A percentile compares a stretch with the other conserved stretches of the same genome.
These are phyloP conservation scores for Cosmorhoe ocellata DNA, from an alignment of 2,888 invertebrate species.

Conservation along the genomic window DNA sequence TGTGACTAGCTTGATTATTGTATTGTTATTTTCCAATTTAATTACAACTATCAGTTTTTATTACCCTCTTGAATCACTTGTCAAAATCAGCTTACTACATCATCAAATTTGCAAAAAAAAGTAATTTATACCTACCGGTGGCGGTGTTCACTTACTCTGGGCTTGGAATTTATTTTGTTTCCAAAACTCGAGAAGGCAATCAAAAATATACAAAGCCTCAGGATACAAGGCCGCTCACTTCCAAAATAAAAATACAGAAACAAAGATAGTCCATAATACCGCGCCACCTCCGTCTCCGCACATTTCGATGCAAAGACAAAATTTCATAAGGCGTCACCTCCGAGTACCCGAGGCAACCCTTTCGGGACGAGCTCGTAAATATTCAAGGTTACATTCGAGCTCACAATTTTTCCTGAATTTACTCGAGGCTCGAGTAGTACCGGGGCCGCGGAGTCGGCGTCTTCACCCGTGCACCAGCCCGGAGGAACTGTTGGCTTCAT, in stretches of 20 bases:
- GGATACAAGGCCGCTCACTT: constrained; percentile 2
- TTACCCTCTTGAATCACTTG: too few relatives aligned
- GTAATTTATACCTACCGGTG: too few relatives aligned
- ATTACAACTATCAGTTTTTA: too few relatives aligned
- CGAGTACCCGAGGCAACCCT: constrained; percentile 56
- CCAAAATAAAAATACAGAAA: constrained; percentile 21
- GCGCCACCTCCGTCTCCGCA: constrained; percentile 17
- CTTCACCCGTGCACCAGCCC: constrained; percentile 24
- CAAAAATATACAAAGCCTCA: constrained; percentile 8
- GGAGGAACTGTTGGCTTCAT: too few relatives aligned
- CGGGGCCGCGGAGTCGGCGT: constrained; percentile 41
- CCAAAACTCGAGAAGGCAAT: constrained; percentile 2
- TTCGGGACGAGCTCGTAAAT: constrained; percentile 64
- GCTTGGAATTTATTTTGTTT: neutral
- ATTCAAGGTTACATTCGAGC: constrained; percentile 67
- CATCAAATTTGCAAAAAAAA: too few relatives aligned
- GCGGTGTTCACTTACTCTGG: too few relatives aligned
- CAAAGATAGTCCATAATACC: constrained; percentile 23
- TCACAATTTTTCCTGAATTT: constrained; percentile 66
- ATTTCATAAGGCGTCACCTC: constrained; percentile 61
- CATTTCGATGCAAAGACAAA: constrained; percentile 50
- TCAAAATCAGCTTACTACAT: too few relatives aligned
- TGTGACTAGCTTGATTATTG: too few relatives aligned
- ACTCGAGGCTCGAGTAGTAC: constrained; percentile 45
- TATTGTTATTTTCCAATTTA: too few relatives aligned